A percentile compares a stretch with the other conserved stretches of the same genome.
phyloP scores from a whole-genome alignment of 2,797 vertebrate genomes.

The Pseudochirops cupreus region DNA sequence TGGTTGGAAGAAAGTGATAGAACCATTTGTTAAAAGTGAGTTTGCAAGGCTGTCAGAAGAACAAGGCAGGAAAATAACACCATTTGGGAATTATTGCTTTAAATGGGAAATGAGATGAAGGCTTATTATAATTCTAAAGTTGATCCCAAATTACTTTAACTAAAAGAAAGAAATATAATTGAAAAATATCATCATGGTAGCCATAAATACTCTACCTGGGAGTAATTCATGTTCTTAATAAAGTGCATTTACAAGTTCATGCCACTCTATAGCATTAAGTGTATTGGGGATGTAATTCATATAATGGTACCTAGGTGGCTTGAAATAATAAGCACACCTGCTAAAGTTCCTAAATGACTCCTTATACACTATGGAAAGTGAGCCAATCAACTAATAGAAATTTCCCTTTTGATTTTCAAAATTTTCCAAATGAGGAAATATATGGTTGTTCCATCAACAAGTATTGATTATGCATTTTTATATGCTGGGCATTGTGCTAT shows the following conservation, averaged over 20 bases:
- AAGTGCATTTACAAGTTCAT: conserved; percentile 17
- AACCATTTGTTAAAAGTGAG: not conserved
- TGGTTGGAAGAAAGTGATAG: not conserved
- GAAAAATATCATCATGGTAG: conserved; percentile 7
- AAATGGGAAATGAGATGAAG: not conserved
- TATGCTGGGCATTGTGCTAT: not conserved
- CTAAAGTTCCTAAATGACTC: conserved; percentile 9
- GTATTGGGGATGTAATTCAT: not conserved
- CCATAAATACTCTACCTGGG: conserved; percentile 16
- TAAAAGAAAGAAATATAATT: conserved; percentile 26
- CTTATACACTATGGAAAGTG: not conserved
- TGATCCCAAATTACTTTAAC: not conserved
- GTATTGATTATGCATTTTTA: not conserved
- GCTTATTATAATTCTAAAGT: conserved; percentile 28
- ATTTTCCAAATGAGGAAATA: not conserved
- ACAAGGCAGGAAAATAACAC: not conserved
- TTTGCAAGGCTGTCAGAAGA: not conserved
- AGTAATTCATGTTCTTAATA: conserved; percentile 13
- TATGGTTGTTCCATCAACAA: not conserved
- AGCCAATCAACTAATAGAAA: not conserved
- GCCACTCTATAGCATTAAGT: not conserved
- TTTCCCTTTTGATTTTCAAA: conserved; percentile 39
- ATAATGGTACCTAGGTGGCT: conserved; percentile 12
- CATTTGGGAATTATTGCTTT: not conserved
- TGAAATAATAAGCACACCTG: conserved; percentile 12